phyloP scores from a whole-genome alignment of 2,113 vertebrate species.

The Xiphophorus couchianus region DNA sequence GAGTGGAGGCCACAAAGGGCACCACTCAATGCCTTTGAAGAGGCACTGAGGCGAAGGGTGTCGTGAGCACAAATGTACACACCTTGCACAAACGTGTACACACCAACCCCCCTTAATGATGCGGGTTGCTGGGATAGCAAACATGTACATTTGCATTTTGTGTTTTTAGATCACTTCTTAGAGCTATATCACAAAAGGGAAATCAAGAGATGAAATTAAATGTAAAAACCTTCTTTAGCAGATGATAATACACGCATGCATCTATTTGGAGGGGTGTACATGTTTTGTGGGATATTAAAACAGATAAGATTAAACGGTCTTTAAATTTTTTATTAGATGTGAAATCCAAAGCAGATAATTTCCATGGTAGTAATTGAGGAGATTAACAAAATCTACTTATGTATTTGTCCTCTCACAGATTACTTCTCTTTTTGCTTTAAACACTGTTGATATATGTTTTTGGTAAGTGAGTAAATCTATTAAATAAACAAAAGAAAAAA shows the following conservation, averaged over 20 bases:
- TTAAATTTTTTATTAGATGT: constrained; percentile 35
- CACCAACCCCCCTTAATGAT: constrained; percentile 52
- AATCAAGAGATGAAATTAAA: constrained; percentile 51
- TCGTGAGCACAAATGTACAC: constrained; percentile 60
- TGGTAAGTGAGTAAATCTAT: neutral
- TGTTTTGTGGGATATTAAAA: constrained; percentile 55
- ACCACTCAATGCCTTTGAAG: constrained; percentile 83
- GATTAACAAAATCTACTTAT: constrained; percentile 18
- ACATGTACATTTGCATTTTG: constrained; percentile 70
- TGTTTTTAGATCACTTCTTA: constrained; percentile 56
- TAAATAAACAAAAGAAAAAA: neutral
- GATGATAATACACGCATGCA: constrained; percentile 48
- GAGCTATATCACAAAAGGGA: constrained; percentile 63
- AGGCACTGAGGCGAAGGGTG: constrained; percentile 69
- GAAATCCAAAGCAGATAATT: constrained; percentile 9
- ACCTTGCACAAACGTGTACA: constrained; percentile 45
- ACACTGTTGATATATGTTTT: too few relatives aligned
- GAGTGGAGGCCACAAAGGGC: constrained; percentile 69
- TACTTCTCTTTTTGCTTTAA: neutral
- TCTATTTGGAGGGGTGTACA: constrained; percentile 44
- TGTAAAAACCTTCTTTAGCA: constrained; percentile 60
- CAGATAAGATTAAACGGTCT: constrained; percentile 61
- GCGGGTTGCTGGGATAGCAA: constrained; percentile 60
- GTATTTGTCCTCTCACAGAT: neutral
- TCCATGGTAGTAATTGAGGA: constrained; percentile 33